Base-by-base conservation (phyloP, 2,888 invertebrate species). In the Eretmocerus hayati region DNA sequence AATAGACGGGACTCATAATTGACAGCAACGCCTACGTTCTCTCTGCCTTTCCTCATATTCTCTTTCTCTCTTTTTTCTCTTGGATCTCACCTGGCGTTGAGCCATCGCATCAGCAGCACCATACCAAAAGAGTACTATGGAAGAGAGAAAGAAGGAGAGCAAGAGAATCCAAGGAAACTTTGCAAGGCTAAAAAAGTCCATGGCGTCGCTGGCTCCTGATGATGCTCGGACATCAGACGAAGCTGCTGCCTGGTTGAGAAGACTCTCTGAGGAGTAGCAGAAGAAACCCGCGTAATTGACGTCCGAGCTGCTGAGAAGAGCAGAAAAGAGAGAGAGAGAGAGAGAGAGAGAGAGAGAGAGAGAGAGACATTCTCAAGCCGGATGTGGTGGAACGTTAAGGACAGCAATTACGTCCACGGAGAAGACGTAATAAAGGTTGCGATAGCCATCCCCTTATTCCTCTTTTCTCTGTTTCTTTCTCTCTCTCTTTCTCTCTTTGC, bases 1-100 rank as follows among this genome's bases (percentile, higher is more conserved):
- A 64, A 64, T 60, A 60, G 62, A 59, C 59, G 56, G 61, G 59
- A 58, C 54, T 58, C 58, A 59, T 64, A 63, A 64, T 63, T 63
- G 64, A 63, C 59, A 63, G 60, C 57, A 62, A 59, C 60, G 62
- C 60, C 60, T 60, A 58, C 56, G 58, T 59, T 54, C n/a, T n/a
- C 26, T 26, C 26, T 22, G 3, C 1, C 20, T 23, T 22, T 53
- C 53, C 11, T 37, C 20, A 38, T 6, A 13, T 33, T 18, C 33
- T 23, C 30, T 15, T 31, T 33, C 48, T 43, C 26, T 20, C 22
- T 11, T 11, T 19, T 41, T 22, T 26, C 16, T 4, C 23, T 20
- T 19, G 20, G 13, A 2, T 36, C 36, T 44, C 47, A 47, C 46
- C 46, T 44, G 43, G 37, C 23, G 32, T n/a, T n/a, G n/a, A n/a